Base-by-base conservation (phyloP, 2,113 vertebrate species). In the Cygnus atratus region DNA sequence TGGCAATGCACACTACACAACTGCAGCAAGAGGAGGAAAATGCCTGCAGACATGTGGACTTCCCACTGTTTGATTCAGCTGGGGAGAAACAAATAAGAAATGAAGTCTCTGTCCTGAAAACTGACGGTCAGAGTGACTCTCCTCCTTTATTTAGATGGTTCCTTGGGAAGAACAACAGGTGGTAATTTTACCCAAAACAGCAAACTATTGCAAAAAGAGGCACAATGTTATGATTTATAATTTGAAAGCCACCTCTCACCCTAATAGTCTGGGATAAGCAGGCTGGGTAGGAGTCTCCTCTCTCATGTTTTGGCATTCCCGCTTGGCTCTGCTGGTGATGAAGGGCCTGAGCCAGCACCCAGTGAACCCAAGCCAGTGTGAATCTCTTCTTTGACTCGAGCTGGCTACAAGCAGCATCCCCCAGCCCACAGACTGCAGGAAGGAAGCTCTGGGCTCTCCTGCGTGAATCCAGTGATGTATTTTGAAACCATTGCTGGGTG, bases 251-350 rank as follows among this genome's bases (percentile, higher is more conserved):
- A 37, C 26, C 50, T 89, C 25, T 68, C 28, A 16, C 8, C 19
- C 20, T 72, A 15, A 2, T 2, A n/a, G n/a, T 57, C 20, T 41
- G 72, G 5, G 1, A 33, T n/a, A 2, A 37, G 58, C 50, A 68
- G 71, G 16, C 41, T 24, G n/a, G 10, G 10, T 4, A 46, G 61
- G 62, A 85, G 20, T 37, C 50, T 35, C 29, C 4, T 9, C 21
- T 52, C 54, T 1, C 5, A 0, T 4, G 8, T 58, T 66, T 74
- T 66, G 26, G 13, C 29, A 24, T 13, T 22, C 16, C 4, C 4
- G 25, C 29, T 44, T 11, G 50, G 33, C 16, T 50, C 2, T 37
- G 2, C 21, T 25, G n/a, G 28, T 33, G 31, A 7, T 24, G 17
- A 8, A 46, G 31, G 14, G 13, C 15, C 61, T 62, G n/a, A 10